These are phyloP conservation scores for Thripadectes ignobilis DNA, from an alignment of 2,797 vertebrate species.

Conservation along the genomic window DNA sequence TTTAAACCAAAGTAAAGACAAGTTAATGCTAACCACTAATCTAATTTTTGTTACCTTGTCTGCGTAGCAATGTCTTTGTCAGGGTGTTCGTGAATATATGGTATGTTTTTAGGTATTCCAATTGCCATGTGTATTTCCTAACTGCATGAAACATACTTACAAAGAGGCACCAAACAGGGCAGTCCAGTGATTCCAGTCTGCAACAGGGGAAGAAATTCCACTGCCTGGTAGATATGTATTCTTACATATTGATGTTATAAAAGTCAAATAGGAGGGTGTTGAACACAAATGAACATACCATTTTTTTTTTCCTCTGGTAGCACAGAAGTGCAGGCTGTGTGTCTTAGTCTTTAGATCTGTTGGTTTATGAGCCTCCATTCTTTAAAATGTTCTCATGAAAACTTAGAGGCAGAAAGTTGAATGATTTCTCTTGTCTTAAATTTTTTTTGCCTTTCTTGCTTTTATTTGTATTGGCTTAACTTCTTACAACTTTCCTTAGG, in stretches of 20 bases:
- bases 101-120: background rate
- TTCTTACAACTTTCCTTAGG: background rate
- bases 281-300: background rate
- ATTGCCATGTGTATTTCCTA: rapidly evolving
- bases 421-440: background rate
- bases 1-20: background rate
- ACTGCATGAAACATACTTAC: background rate
- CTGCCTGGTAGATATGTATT: background rate
- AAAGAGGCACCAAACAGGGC: background rate
- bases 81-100: background rate
- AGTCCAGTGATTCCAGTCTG: background rate
- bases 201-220: background rate
- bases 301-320: rapidly evolving
- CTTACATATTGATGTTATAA: background rate
- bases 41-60: background rate
- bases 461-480: background rate
- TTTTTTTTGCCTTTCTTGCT: background rate
- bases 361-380: background rate
- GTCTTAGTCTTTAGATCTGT: background rate
- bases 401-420: background rate
- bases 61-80: background rate
- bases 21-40: background rate
- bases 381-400: background rate
- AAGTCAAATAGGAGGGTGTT: background rate
- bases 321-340: background rate